phyloP scores from a whole-genome alignment of 2,797 vertebrate species.

The Aldrovandia affinis region DNA sequence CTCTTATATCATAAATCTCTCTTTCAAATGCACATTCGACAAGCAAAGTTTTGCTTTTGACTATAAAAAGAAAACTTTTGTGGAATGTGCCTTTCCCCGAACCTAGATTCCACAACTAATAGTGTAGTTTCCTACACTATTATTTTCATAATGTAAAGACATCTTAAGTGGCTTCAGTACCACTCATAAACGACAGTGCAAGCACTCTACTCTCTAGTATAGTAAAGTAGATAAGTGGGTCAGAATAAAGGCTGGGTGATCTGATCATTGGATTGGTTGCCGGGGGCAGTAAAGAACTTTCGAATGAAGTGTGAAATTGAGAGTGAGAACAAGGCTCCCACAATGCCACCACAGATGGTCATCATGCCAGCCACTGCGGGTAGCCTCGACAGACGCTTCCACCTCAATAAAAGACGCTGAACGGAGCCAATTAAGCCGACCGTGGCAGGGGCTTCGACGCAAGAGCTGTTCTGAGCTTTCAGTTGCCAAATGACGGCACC shows the following conservation, averaged over 20 bases:
- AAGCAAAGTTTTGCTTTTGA: too few relatives aligned
- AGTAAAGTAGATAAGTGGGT: neutral
- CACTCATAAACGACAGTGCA: neutral
- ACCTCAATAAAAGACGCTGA: conserved; percentile 61
- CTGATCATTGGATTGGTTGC: neutral
- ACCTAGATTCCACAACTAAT: too few relatives aligned
- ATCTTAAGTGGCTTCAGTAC: neutral
- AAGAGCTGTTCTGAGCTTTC: conserved; percentile 31
- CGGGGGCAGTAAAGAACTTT: neutral
- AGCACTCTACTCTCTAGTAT: neutral
- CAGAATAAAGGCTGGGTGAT: neutral
- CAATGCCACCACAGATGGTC: conserved; percentile 71
- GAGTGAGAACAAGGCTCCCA: conserved; percentile 42
- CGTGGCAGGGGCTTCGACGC: conserved; percentile 22
- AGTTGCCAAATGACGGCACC: conserved; percentile 15
- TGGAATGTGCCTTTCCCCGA: too few relatives aligned
- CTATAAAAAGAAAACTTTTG: too few relatives aligned
- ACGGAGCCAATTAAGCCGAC: conserved; percentile 57
- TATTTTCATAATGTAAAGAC: too few relatives aligned
- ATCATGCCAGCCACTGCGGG: conserved; percentile 67
- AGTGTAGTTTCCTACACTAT: too few relatives aligned
- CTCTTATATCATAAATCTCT: too few relatives aligned
- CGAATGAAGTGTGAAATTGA: neutral
- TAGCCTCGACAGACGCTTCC: conserved; percentile 55
- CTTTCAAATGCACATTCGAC: too few relatives aligned